Evolutionary conservation across 2,113 vertebrate genomes (phyloP).

Genomic region (Anguilla japonica): DNA sequence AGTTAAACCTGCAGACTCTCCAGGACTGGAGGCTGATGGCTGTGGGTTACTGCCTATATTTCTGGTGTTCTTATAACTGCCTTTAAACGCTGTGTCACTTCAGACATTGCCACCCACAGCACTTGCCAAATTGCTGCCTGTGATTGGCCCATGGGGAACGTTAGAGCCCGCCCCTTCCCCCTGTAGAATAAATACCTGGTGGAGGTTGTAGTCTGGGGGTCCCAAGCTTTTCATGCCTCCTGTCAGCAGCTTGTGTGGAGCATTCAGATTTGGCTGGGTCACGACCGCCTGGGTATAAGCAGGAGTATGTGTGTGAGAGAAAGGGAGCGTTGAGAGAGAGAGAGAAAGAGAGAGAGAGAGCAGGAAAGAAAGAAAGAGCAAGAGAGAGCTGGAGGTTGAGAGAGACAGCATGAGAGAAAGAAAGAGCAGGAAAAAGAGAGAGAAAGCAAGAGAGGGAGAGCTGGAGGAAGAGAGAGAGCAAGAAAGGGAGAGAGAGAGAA

Average conservation of each 20-base stretch:
- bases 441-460: no score
- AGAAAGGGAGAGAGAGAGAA: no score
- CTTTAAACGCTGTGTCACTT: background rate
- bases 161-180: background rate
- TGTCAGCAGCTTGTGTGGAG: conserved; percentile 43
- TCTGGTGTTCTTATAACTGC: no score
- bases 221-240: conserved; percentile 36
- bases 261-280: conserved; percentile 36
- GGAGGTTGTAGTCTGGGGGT: conserved; percentile 55
- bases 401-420: background rate
- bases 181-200: conserved; percentile 30
- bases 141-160: background rate
- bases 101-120: background rate
- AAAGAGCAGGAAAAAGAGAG: background rate
- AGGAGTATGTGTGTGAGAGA: background rate
- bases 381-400: no score
- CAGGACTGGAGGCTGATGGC: no score
- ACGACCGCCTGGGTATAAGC: conserved; percentile 40
- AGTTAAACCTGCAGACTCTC: no score
- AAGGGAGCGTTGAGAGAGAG: background rate
- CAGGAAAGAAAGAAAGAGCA: background rate
- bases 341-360: background rate
- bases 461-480: no score
- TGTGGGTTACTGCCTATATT: no score
- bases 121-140: background rate